Evolutionary conservation across 2,797 vertebrate species (phyloP).

Genomic region (Lithobates sylvaticus): DNA sequence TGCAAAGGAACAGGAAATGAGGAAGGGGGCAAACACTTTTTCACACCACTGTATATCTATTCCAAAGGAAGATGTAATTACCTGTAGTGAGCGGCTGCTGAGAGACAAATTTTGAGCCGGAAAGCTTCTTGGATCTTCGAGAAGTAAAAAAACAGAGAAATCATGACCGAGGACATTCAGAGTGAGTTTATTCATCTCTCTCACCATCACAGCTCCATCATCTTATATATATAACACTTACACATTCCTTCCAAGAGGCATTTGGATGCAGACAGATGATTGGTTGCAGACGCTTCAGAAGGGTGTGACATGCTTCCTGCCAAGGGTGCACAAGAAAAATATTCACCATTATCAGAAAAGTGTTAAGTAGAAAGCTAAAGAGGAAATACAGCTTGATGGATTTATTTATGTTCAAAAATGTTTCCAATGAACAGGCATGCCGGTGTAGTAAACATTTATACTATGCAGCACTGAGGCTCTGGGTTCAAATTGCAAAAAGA

Average conservation of each 20-base stretch:
- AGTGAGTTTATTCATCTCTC: neutral
- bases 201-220: neutral
- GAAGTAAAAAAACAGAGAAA: conserved; percentile 24
- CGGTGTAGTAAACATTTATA: no score
- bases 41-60: no score
- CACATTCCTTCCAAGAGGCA: conserved; percentile 88
- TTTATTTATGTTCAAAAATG: no score
- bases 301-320: conserved; percentile 86
- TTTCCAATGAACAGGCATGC: no score
- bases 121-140: conserved; percentile 66
- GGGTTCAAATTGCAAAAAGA: no score
- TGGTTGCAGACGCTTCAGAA: conserved; percentile 85
- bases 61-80: conserved; percentile 33
- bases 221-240: conserved; percentile 65
- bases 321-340: conserved; percentile 7
- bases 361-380: no score
- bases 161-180: neutral
- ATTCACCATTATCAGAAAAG: no score
- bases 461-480: no score
- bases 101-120: conserved; percentile 68
- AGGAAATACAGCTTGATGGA: no score
- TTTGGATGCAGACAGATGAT: conserved; percentile 81
- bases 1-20: no score
- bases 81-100: conserved; percentile 69
- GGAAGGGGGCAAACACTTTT: no score